These are phyloP conservation scores for Agriotes lineatus DNA, from an alignment of 2,888 invertebrate genomes.

Conservation along the genomic window DNA sequence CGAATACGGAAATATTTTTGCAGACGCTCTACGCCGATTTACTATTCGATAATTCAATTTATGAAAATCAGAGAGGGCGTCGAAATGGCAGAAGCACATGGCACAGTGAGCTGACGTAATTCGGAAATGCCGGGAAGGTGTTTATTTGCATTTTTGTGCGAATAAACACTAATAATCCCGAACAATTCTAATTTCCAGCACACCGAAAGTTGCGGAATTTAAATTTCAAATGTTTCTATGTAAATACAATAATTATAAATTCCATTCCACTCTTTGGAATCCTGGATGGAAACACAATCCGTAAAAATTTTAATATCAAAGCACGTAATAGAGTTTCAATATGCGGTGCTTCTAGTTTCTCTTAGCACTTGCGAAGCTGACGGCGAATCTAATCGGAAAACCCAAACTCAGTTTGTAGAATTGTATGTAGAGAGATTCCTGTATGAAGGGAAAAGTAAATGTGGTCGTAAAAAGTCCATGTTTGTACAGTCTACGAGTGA, in stretches of 20 bases:
- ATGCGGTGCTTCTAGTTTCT: neutral
- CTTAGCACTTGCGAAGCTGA: neutral
- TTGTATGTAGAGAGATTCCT: no score
- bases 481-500: no score
- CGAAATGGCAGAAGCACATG: neutral
- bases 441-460: no score
- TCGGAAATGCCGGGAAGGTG: neutral
- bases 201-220: constrained; percentile 16
- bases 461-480: no score
- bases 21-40: neutral
- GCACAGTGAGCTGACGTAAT: neutral
- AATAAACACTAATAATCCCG: constrained; percentile 1
- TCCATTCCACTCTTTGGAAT: neutral
- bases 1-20: neutral
- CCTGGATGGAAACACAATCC: neutral
- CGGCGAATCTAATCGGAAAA: neutral
- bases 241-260: constrained; percentile 25
- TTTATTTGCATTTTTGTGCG: neutral
- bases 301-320: constrained; percentile 1
- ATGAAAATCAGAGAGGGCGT: neutral
- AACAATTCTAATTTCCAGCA: constrained; percentile 20
- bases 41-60: constrained; percentile 1
- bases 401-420: no score
- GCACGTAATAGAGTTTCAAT: neutral
- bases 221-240: constrained; percentile 30